phyloP scores from a whole-genome alignment of 1,140 invertebrate species.

The Mylabris phalerata region DNA sequence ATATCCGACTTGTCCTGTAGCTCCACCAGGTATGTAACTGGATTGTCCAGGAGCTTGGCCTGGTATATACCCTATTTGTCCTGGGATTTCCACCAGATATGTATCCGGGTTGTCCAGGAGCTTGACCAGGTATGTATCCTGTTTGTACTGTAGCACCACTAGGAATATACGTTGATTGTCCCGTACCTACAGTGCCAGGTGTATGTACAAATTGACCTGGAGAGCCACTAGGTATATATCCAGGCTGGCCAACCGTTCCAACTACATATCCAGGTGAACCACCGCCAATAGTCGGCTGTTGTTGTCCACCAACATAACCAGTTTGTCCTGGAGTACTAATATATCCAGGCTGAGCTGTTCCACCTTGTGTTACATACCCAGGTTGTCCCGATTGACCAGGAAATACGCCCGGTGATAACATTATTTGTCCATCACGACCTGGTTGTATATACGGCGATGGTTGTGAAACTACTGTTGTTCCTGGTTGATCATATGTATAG shows the following conservation, averaged over 20 bases:
- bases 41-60: constrained; percentile 1
- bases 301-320: too few species aligned
- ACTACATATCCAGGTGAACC: too few species aligned
- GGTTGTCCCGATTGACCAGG: too few species aligned
- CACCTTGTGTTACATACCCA: too few species aligned
- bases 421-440: constrained; percentile 16
- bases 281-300: too few species aligned
- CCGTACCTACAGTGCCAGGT: too few species aligned
- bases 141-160: not conserved
- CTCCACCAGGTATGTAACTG: constrained; percentile 13
- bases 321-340: too few species aligned
- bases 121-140: constrained; percentile 3
- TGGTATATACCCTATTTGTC: not conserved
- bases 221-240: too few species aligned
- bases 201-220: too few species aligned
- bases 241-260: too few species aligned
- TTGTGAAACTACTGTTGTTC: not conserved
- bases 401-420: not conserved
- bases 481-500: constrained; percentile 5
- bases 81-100: not conserved
- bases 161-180: too few species aligned
- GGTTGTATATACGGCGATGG: constrained; percentile 7
- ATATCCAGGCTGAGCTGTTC: too few species aligned
- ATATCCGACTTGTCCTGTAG: not conserved
- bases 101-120: constrained; percentile 2